Conservation (phyloP, 2,113 vertebrate species). For the Sebastes schlegelii region DNA sequence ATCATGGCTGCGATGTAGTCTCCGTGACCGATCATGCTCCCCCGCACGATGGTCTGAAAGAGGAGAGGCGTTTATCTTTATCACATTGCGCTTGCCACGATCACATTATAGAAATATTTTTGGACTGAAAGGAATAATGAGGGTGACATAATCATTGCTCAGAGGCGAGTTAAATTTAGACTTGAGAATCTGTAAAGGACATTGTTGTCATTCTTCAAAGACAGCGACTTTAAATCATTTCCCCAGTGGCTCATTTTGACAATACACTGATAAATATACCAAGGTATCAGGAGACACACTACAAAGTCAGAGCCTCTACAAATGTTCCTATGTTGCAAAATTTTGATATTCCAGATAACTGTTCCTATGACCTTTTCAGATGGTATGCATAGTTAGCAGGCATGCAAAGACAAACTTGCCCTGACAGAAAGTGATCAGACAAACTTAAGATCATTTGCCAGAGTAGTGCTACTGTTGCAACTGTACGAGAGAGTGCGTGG, state of each 20-base stretch:
- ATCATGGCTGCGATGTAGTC: constrained; percentile 95
- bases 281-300: constrained; percentile 7
- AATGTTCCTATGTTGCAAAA: constrained; percentile 1
- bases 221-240: constrained; percentile 43
- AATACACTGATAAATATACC: constrained; percentile 52
- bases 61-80: constrained; percentile 57
- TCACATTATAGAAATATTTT: constrained; percentile 51
- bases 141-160: constrained; percentile 64
- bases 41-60: constrained; percentile 93
- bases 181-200: constrained; percentile 64
- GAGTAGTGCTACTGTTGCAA: constrained; percentile 39
- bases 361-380: constrained; percentile 23
- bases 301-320: constrained; percentile 19
- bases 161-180: constrained; percentile 76
- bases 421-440: constrained; percentile 55
- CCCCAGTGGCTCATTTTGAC: constrained; percentile 41
- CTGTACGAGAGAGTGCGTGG: constrained; percentile 41
- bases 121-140: constrained; percentile 59
- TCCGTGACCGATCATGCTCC: constrained; percentile 91
- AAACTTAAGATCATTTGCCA: constrained; percentile 54
- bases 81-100: constrained; percentile 42
- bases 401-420: constrained; percentile 52
- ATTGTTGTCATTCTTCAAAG: constrained; percentile 67
- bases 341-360: neutral
- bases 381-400: constrained; percentile 20